Percentiles rank a stretch among this genome's conserved stretches.
These are phyloP conservation scores for Silurus meridionalis DNA, from an alignment of 2,113 vertebrate genomes.

Conservation along the genomic window DNA sequence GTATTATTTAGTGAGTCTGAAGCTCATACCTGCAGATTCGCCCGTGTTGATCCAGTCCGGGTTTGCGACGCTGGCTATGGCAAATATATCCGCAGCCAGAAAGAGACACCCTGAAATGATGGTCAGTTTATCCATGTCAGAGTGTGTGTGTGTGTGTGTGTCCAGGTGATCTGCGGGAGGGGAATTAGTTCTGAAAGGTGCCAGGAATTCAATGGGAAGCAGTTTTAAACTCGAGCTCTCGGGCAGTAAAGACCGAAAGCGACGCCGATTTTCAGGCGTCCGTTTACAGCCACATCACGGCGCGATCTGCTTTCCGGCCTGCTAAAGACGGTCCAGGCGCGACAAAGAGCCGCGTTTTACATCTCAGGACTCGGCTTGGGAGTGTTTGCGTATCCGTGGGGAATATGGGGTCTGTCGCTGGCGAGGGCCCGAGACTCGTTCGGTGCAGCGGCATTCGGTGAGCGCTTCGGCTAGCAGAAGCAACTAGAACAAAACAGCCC, in stretches of 20 bases:
- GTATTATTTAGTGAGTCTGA: neutral
- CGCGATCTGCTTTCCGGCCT: slow-evolving; percentile 11
- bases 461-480: slow-evolving; percentile 65
- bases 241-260: neutral
- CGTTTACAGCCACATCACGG: slow-evolving; percentile 10
- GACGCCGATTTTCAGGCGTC: neutral
- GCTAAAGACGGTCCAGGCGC: neutral
- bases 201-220: neutral
- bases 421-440: slow-evolving; percentile 41
- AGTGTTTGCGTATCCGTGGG: neutral
- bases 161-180: neutral
- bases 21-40: slow-evolving; percentile 88
- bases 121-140: slow-evolving; percentile 93
- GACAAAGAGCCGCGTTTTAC: slow-evolving; percentile 20
- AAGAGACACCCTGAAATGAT: slow-evolving; percentile 98
- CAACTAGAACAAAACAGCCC: slow-evolving; percentile 54
- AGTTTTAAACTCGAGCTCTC: neutral
- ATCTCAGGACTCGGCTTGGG: neutral
- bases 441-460: slow-evolving; percentile 62
- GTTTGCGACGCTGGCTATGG: slow-evolving; percentile 96
- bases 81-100: slow-evolving; percentile 97
- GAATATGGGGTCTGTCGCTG: neutral
- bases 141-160: slow-evolving; percentile 30
- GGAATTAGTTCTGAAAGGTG: neutral
- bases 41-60: slow-evolving; percentile 99